Evolutionary conservation across 2,888 invertebrate species (phyloP).

Genomic region (Cyrtodaria siliqua): DNA sequence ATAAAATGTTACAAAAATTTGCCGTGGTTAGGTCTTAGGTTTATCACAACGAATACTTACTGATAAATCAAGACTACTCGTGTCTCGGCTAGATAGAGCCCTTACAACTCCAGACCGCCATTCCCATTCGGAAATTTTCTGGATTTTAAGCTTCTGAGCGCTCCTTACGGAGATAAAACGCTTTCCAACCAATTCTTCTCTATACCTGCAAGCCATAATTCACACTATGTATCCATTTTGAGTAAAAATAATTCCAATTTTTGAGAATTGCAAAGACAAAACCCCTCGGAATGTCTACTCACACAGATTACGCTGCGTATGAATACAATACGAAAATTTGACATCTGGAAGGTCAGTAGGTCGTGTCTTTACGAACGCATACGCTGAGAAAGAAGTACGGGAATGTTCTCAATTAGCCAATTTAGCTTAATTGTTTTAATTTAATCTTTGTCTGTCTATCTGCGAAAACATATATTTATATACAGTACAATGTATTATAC

Average conservation of each 20-base stretch:
- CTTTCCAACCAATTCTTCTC: conserved; percentile 95
- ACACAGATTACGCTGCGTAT: conserved; percentile 78
- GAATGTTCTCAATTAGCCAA: too few relatives aligned
- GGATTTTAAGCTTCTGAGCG: conserved; percentile 91
- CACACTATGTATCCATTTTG: conserved; percentile 83
- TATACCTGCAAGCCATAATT: conserved; percentile 88
- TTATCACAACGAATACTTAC: conserved; percentile 88
- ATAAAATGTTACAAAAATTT: too few relatives aligned
- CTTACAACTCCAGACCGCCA: conserved; percentile 95
- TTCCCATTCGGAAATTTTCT: conserved; percentile 94
- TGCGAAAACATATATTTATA: too few relatives aligned
- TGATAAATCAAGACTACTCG: conserved; percentile 93
- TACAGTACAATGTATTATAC: too few relatives aligned
- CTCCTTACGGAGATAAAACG: conserved; percentile 94
- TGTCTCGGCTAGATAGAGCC: conserved; percentile 94
- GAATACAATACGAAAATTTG: conserved; percentile 79
- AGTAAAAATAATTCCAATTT: conserved; percentile 67
- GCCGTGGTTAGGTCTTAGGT: too few relatives aligned
- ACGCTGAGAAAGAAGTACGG: conserved; percentile 51
- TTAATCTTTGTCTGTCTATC: too few relatives aligned
- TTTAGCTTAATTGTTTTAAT: too few relatives aligned
- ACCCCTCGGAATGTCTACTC: conserved; percentile 74
- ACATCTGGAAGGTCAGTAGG: conserved; percentile 82
- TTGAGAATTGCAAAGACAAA: conserved; percentile 20
- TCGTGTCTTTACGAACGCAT: conserved; percentile 71